Conservation (phyloP, 2,113 vertebrate genomes). For the Notothenia coriiceps region DNA sequence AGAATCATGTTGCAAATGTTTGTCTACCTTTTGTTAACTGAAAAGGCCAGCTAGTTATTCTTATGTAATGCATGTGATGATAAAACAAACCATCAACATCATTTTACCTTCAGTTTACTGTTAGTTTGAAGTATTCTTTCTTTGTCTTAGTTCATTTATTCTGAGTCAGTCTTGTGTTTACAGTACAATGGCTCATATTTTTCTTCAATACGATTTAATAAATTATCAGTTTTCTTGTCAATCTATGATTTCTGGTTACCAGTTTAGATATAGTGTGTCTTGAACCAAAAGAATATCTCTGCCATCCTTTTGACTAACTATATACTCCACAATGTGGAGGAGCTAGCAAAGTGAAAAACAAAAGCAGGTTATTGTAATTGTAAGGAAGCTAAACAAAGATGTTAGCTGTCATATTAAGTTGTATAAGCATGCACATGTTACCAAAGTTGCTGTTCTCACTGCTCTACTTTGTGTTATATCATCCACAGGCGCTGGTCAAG, state of each 20-base stretch:
- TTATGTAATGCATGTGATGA: constrained; percentile 63
- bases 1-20: constrained; percentile 44
- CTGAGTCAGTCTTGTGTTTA: constrained; percentile 19
- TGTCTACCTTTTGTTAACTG: constrained; percentile 31
- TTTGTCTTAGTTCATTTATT: constrained; percentile 25
- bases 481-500: constrained; percentile 92
- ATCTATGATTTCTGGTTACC: constrained; percentile 7
- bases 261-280: neutral
- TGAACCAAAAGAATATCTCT: constrained; percentile 9
- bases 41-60: constrained; percentile 67
- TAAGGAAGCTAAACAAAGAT: constrained; percentile 15
- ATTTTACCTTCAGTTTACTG: constrained; percentile 42
- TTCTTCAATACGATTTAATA: neutral
- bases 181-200: neutral
- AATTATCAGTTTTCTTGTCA: neutral
- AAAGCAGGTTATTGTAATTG: constrained; percentile 19
- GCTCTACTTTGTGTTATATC: constrained; percentile 14
- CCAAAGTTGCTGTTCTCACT: constrained; percentile 13
- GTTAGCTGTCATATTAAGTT: neutral
- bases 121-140: constrained; percentile 4
- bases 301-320: constrained; percentile 15
- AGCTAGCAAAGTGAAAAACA: constrained; percentile 30
- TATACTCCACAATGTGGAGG: constrained; percentile 21
- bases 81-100: constrained; percentile 59
- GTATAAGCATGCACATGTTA: neutral